Evolutionary conservation across 2,113 vertebrate species (phyloP).

Genomic region (Cyrtonyx montezumae): DNA sequence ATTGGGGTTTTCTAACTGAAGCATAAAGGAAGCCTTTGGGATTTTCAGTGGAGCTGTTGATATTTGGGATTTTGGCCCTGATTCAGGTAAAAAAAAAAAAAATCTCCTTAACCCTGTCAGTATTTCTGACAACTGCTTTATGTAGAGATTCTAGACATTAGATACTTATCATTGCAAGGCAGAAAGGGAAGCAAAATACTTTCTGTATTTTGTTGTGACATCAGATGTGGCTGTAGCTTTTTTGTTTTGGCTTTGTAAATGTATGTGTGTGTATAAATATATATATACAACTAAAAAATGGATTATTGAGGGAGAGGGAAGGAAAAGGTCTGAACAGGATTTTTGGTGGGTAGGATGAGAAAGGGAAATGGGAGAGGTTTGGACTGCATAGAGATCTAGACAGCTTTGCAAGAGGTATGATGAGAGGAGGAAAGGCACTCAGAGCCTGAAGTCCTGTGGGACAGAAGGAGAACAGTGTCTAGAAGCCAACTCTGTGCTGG

Average conservation of each 20-base stretch:
- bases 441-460: not conserved
- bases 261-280: not conserved
- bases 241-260: not conserved
- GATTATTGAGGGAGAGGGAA: not conserved
- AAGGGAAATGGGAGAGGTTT: not conserved
- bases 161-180: not conserved
- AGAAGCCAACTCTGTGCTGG: not conserved
- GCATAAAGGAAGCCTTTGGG: not conserved
- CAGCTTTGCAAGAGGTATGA: not conserved
- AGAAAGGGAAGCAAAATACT: not conserved
- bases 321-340: not conserved
- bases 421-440: not conserved
- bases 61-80: not conserved
- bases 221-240: not conserved
- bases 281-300: accelerated
- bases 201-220: not conserved
- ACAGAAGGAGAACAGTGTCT: not conserved
- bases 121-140: not conserved
- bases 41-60: not conserved
- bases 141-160: not conserved
- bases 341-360: not conserved
- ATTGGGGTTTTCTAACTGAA: not conserved
- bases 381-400: not conserved
- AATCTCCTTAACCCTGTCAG: not conserved
- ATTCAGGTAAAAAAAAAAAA: not conserved